phyloP scores from a whole-genome alignment of 1,140 invertebrate genomes.

The Zaprionus gabonicus region DNA sequence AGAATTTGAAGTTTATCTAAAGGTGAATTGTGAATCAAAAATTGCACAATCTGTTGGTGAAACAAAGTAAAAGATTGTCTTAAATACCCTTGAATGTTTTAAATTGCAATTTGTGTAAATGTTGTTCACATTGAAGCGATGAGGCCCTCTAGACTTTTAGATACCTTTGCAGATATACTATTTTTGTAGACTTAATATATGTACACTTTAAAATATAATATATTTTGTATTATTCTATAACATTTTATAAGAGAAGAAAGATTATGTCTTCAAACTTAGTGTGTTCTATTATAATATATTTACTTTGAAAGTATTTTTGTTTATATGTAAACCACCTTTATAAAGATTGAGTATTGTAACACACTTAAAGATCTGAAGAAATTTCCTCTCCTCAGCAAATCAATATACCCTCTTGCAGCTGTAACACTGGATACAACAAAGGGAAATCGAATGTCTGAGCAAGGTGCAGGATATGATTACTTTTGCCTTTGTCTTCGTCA shows the following conservation, averaged over 20 bases:
- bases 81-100: background rate
- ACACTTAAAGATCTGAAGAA: background rate
- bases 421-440: conserved; percentile 25
- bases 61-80: background rate
- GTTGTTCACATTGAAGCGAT: background rate
- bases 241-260: too few relatives aligned
- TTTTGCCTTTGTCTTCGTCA: conserved; percentile 69
- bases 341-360: too few relatives aligned
- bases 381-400: background rate
- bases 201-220: too few relatives aligned
- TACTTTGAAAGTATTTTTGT: too few relatives aligned
- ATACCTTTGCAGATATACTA: background rate
- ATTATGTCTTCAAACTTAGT: too few relatives aligned
- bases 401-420: background rate
- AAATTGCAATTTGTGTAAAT: background rate
- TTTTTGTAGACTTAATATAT: background rate
- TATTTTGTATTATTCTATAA: too few relatives aligned
- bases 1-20: background rate
- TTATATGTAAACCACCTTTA: too few relatives aligned
- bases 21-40: background rate
- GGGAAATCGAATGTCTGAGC: conserved; percentile 12
- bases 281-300: too few relatives aligned
- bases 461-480: conserved; percentile 68
- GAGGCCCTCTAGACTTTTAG: too few relatives aligned
- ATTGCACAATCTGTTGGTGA: background rate